These are phyloP conservation scores for Dryococelus australis DNA, from an alignment of 2,888 invertebrate genomes.

Conservation along the genomic window DNA sequence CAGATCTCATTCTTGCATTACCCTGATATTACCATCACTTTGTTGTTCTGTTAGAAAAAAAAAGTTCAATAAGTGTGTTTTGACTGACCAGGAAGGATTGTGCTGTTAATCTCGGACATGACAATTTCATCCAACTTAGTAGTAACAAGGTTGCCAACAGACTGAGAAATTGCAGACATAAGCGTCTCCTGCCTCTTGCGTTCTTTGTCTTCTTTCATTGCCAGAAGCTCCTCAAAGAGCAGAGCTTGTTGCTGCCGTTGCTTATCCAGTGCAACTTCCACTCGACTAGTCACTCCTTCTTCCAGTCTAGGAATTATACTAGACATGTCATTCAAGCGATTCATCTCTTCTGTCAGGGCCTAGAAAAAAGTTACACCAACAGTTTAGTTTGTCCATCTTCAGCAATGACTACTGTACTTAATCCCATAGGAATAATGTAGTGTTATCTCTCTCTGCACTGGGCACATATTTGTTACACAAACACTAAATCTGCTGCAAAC, in stretches of 20 bases:
- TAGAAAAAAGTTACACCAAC: conserved; percentile 26
- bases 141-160: conserved; percentile 61
- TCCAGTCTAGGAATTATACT: not conserved
- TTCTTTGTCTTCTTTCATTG: conserved; percentile 58
- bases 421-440: too few species aligned
- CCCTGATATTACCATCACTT: too few species aligned
- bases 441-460: too few species aligned
- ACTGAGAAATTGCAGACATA: conserved; percentile 63
- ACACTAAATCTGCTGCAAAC: too few species aligned
- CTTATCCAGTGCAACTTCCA: conserved; percentile 56
- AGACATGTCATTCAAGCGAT: not conserved
- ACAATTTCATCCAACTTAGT: conserved; percentile 66
- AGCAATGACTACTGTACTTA: too few species aligned
- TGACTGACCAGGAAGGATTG: conserved; percentile 57
- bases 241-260: conserved; percentile 54
- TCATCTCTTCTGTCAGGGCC: conserved; percentile 32
- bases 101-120: conserved; percentile 61
- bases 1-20: too few species aligned
- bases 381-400: too few species aligned
- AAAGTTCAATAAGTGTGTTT: not conserved
- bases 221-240: conserved; percentile 39
- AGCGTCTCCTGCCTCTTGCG: conserved; percentile 63
- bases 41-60: too few species aligned
- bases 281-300: conserved; percentile 47
- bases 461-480: too few species aligned